Base-by-base conservation (phyloP, 2,797 vertebrate species). In the Arrhamphus sclerolepis region DNA sequence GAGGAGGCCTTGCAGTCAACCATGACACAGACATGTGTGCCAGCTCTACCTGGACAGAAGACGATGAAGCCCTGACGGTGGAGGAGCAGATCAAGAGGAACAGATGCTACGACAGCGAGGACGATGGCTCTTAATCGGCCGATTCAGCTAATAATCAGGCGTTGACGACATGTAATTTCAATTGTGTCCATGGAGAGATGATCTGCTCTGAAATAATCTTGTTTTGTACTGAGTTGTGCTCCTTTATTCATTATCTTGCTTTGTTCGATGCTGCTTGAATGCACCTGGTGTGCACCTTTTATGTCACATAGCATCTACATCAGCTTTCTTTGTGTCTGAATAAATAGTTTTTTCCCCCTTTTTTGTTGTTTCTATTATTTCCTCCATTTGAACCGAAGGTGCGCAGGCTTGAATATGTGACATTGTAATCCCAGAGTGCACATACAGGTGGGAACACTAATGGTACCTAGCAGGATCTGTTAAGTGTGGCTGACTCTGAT, bases 81-180 rank as follows among this genome's bases (percentile, higher is more conserved):
- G 91, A 94, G 84, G 90, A 96, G 78, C 88, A 93, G 86, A 96
- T 94, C 81, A 93, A 95, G 87, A 93, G 87, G 75, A 95, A 94
- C 22, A 89, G 93, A 86, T 92, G 82, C 83, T 94, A 94, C 49
- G 81, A 94, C 1, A 90, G 92, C 3, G 88, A 91, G 8, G 89
- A 90, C 49, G 71, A 85, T 39, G 42, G 75, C 62, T 62, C 66
- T 40, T 89, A 56, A 87, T 31, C 46, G 29, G 46, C 42, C 44
- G 62, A n/a, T 56, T 74, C 29, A 68, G 19, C 47, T 57, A 2
- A 24, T 17, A 80, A 80, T 49, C 63, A 56, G 47, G 48, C 29
- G 29, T 46, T 62, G 62, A 67, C 75, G 60, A 48, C 60, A 64
- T 53, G 7, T 42, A 40, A 65, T 76, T 73, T 59, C 67, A 68